Conservation (phyloP, 2,113 vertebrate species). For the Channa argus region DNA sequence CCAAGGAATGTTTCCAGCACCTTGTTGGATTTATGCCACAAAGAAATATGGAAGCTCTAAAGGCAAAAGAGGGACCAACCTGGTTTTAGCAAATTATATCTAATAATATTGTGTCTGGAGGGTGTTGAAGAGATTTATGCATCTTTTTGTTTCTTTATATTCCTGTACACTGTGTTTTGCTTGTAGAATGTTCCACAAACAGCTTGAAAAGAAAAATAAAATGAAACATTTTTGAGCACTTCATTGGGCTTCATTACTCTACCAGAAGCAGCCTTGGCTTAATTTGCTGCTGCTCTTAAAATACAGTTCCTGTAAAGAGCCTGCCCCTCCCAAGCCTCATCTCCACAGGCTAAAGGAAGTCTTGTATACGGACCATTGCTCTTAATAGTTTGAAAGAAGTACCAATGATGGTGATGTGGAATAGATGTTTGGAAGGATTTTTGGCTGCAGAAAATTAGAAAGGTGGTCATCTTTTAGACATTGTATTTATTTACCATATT, state of each 20-base stretch:
- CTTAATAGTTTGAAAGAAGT: slow-evolving; percentile 33
- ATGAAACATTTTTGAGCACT: background rate
- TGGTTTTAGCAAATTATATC: too few relatives aligned
- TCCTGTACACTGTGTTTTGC: background rate
- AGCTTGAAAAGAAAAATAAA: background rate
- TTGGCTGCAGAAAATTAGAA: background rate
- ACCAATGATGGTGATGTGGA: background rate
- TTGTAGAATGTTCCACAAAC: background rate
- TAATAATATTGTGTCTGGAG: too few relatives aligned
- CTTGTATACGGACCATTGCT: background rate
- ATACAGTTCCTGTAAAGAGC: background rate
- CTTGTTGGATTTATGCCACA: too few relatives aligned
- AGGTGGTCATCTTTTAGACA: background rate
- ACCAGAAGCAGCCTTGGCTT: slow-evolving; percentile 19
- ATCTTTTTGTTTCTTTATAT: background rate
- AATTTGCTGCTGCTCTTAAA: background rate
- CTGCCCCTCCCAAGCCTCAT: background rate
- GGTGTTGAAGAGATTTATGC: too few relatives aligned
- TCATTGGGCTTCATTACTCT: slow-evolving; percentile 1
- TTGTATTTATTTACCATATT: background rate
- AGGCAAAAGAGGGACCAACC: too few relatives aligned
- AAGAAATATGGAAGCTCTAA: too few relatives aligned
- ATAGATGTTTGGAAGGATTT: background rate
- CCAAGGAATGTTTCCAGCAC: too few relatives aligned
- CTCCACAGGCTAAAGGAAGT: slow-evolving; percentile 14